phyloP scores from a whole-genome alignment of 2,797 vertebrate species.

The Philypnodon macrostomus region DNA sequence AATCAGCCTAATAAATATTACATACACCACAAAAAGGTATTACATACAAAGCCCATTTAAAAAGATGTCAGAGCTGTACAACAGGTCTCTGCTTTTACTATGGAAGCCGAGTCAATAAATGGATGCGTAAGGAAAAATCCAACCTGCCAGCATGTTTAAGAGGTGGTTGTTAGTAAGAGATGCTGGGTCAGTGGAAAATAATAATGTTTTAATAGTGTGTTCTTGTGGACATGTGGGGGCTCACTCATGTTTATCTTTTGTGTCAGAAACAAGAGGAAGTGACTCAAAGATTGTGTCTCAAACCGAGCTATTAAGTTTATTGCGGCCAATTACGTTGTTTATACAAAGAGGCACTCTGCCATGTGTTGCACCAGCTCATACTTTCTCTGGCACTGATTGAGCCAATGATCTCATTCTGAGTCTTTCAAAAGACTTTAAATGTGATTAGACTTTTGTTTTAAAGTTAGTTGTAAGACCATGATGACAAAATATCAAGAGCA shows the following conservation, averaged over 20 bases:
- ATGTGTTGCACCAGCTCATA: constrained; percentile 34
- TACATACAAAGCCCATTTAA: too few species aligned
- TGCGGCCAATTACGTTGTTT: constrained; percentile 49
- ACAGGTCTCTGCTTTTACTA: constrained; percentile 21
- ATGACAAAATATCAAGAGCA: constrained; percentile 4
- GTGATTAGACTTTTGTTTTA: too few species aligned
- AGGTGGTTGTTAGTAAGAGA: not conserved
- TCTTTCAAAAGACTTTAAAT: too few species aligned
- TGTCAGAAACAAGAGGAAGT: constrained; percentile 40
- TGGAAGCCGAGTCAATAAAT: constrained; percentile 4
- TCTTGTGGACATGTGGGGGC: constrained; percentile 6
- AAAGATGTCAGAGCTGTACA: constrained; percentile 7
- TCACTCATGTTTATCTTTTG: constrained; percentile 16
- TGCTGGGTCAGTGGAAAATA: constrained; percentile 30
- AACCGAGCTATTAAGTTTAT: constrained; percentile 54
- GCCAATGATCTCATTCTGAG: constrained; percentile 28
- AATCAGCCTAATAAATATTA: too few species aligned
- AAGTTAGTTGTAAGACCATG: not conserved
- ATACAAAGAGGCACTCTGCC: constrained; percentile 30
- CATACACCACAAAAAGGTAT: too few species aligned
- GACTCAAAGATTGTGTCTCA: constrained; percentile 36
- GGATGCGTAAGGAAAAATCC: constrained; percentile 8
- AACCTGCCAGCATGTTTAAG: constrained; percentile 8
- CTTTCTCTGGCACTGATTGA: constrained; percentile 20
- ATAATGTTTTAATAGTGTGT: constrained; percentile 7